These are phyloP conservation scores for Ophiothrix spiculata DNA, from an alignment of 35 echinoderm and acorn worm species.

Conservation along the genomic window DNA sequence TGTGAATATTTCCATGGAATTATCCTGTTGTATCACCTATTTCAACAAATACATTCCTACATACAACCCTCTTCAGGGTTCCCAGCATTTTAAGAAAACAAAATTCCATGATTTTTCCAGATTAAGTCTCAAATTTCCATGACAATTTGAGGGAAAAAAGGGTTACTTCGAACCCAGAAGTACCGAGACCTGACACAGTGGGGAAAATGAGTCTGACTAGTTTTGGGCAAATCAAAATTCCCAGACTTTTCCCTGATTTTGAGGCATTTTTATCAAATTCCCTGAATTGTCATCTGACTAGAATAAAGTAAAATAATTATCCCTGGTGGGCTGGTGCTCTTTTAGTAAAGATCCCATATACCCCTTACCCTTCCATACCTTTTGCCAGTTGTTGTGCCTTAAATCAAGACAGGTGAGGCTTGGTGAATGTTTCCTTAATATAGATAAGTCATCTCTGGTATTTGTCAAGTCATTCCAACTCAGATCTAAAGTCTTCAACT, in stretches of 20 bases:
- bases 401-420: conserved; percentile 69
- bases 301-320: too few relatives aligned
- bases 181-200: too few relatives aligned
- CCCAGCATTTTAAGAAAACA: too few relatives aligned
- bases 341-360: background rate
- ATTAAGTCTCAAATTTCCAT: too few relatives aligned
- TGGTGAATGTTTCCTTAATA: conserved; percentile 83
- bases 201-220: too few relatives aligned
- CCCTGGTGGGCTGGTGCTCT: too few relatives aligned
- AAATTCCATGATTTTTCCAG: too few relatives aligned
- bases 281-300: too few relatives aligned
- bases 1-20: background rate
- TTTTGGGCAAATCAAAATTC: too few relatives aligned
- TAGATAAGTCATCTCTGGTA: conserved; percentile 90
- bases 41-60: background rate
- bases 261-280: too few relatives aligned
- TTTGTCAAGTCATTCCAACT: conserved; percentile 99
- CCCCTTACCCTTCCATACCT: conserved; percentile 36
- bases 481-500: conserved; percentile 82
- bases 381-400: conserved; percentile 96
- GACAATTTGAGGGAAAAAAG: background rate
- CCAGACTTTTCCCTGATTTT: too few relatives aligned
- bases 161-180: background rate
- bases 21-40: background rate
- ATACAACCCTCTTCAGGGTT: background rate